Evolutionary conservation across 2,113 vertebrate species (phyloP).

Genomic region (Hippopotamus amphibius): DNA sequence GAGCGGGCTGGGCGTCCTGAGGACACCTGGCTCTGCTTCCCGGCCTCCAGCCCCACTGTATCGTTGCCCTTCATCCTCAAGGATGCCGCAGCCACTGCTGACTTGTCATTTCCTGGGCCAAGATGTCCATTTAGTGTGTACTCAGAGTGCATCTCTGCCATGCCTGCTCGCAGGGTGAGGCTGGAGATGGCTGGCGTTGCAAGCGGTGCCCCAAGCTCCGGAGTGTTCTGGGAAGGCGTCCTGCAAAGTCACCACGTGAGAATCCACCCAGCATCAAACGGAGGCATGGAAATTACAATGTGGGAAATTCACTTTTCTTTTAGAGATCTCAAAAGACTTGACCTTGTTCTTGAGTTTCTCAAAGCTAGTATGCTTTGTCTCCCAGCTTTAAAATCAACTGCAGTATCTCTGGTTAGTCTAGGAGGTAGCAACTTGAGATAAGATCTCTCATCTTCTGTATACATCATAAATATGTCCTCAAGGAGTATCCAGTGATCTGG

Average conservation of each 20-base stretch:
- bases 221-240: slow-evolving; percentile 25
- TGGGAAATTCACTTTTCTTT: background rate
- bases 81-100: slow-evolving; percentile 37
- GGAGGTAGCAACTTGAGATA: background rate
- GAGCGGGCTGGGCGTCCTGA: background rate
- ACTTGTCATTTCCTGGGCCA: slow-evolving; percentile 61
- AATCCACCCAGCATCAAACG: background rate
- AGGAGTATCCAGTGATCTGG: background rate
- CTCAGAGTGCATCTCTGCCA: slow-evolving; percentile 18
- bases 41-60: background rate
- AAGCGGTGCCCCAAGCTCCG: background rate
- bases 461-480: background rate
- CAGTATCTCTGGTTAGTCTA: background rate
- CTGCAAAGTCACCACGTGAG: background rate
- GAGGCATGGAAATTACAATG: background rate
- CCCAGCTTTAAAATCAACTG: background rate
- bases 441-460: rapidly evolving
- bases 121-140: slow-evolving; percentile 68
- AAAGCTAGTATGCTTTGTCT: background rate
- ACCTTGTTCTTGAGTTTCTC: slow-evolving; percentile 49
- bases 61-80: slow-evolving; percentile 23
- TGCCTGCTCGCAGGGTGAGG: background rate
- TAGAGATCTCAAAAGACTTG: slow-evolving; percentile 40
- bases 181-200: slow-evolving; percentile 15
- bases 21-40: background rate